Percentiles rank a stretch among this genome's conserved stretches.
Evolutionary conservation across 2,113 vertebrate genomes (phyloP).

Genomic region (Aegithalos caudatus): DNA sequence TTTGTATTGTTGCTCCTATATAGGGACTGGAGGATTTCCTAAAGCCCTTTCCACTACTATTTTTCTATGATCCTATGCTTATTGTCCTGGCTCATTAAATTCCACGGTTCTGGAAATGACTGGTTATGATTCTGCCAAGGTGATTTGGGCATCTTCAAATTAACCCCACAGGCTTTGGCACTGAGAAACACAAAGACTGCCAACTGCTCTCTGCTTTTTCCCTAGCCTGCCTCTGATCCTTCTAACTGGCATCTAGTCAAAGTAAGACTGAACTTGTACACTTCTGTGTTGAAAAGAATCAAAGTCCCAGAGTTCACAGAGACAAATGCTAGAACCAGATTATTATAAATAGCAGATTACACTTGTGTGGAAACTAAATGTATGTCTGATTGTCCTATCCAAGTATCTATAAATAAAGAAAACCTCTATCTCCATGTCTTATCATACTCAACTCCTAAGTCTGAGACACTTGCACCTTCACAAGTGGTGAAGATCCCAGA

Average conservation of each 20-base stretch:
- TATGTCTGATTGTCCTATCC: background rate
- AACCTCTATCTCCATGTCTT: background rate
- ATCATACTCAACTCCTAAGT: background rate
- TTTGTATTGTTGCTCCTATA: background rate
- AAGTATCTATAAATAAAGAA: background rate
- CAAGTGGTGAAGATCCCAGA: background rate
- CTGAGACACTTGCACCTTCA: background rate
- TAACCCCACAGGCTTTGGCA: constrained; percentile 47
- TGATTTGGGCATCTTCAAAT: constrained; percentile 26
- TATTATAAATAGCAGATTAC: background rate
- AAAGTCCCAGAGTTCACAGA: constrained; percentile 32
- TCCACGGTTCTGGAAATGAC: constrained; percentile 13
- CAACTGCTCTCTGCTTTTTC: constrained; percentile 55
- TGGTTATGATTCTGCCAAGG: constrained; percentile 2
- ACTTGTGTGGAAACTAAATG: background rate
- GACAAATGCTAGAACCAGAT: background rate
- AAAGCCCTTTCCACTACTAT: constrained; percentile 7
- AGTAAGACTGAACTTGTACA: constrained; percentile 49
- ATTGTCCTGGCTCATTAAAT: constrained; percentile 11
- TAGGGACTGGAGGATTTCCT: background rate
- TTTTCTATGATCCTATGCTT: constrained; percentile 22
- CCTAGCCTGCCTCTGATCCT: constrained; percentile 58
- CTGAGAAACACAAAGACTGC: constrained; percentile 30
- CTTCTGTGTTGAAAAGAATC: constrained; percentile 19
- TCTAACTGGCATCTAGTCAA: constrained; percentile 64